Conservation (phyloP, 2,888 invertebrate species). For the Cremastinae sp. region DNA sequence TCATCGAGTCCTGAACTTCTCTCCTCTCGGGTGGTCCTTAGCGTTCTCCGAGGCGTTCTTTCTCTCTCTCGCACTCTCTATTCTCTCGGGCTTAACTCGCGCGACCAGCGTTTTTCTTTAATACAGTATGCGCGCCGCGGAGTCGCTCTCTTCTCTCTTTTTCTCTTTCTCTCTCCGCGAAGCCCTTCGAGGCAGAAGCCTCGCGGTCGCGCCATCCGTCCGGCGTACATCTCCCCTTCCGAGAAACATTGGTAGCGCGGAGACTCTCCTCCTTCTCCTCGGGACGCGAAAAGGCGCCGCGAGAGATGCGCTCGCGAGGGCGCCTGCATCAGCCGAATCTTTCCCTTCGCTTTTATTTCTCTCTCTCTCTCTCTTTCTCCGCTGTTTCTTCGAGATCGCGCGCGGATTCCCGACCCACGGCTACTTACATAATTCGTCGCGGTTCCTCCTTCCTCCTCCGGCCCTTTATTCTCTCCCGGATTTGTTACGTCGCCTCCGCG, state of each 20-base stretch:
- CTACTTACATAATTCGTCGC: slow-evolving; percentile 67
- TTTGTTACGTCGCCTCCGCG: slow-evolving; percentile 27
- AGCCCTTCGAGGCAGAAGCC: slow-evolving; percentile 50
- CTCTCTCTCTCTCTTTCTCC: slow-evolving; percentile 18
- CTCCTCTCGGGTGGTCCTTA: slow-evolving; percentile 78
- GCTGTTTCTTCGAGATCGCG: slow-evolving; percentile 8
- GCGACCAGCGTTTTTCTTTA: slow-evolving; percentile 58
- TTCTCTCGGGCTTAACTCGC: slow-evolving; percentile 57
- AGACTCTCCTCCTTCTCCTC: slow-evolving; percentile 20
- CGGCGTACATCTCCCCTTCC: slow-evolving; percentile 61
- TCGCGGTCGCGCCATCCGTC: slow-evolving; percentile 59
- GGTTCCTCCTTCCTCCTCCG: slow-evolving; percentile 43
- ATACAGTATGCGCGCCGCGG: slow-evolving; percentile 56
- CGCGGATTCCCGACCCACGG: slow-evolving; percentile 61
- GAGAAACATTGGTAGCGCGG: slow-evolving; percentile 58
- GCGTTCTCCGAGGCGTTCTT: slow-evolving; percentile 65
- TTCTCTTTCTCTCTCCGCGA: slow-evolving; percentile 33
- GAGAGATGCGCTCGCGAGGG: slow-evolving; percentile 59
- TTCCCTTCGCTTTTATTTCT: slow-evolving; percentile 12
- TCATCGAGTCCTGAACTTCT: slow-evolving; percentile 76
- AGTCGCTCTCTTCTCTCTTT: slow-evolving; percentile 35
- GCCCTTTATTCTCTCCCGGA: slow-evolving; percentile 29
- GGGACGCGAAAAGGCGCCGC: slow-evolving; percentile 65
- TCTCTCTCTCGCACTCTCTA: slow-evolving; percentile 52
- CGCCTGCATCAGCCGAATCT: slow-evolving; percentile 50